A percentile compares a stretch with the other conserved stretches of the same genome.
phyloP scores from a whole-genome alignment of 2,797 vertebrate species.

The Neopelma chrysocephalum region DNA sequence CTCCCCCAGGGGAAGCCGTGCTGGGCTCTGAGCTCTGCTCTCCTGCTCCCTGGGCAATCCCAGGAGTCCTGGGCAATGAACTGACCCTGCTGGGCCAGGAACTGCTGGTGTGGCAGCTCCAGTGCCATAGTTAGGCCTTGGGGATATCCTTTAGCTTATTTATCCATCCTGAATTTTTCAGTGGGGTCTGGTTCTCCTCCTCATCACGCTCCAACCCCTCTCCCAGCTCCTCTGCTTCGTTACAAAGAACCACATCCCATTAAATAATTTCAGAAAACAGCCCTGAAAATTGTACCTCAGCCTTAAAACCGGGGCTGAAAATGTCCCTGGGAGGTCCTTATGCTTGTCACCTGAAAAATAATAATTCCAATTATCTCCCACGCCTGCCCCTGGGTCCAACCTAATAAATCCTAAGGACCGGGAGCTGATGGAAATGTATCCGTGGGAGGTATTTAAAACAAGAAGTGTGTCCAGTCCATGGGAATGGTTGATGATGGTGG shows the following conservation, averaged over 20 bases:
- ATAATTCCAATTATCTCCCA: not conserved
- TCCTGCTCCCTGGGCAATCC: fast-evolving
- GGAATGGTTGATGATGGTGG: not conserved
- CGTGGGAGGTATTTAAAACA: not conserved
- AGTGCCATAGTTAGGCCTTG: not conserved
- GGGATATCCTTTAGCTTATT: not conserved
- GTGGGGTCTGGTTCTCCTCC: not conserved
- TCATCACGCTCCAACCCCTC: not conserved
- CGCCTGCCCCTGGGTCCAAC: not conserved
- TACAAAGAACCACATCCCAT: not conserved
- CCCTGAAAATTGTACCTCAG: not conserved
- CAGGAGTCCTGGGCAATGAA: not conserved
- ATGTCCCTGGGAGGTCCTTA: not conserved
- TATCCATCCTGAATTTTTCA: not conserved
- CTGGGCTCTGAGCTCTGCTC: not conserved
- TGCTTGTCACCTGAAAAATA: not conserved
- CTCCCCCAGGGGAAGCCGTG: not conserved
- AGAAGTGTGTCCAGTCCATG: not conserved
- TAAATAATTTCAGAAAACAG: not conserved
- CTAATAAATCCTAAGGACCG: not conserved
- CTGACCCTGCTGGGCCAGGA: not conserved
- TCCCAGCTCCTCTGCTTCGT: not conserved
- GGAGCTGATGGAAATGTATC: not conserved
- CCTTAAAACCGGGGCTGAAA: not conserved
- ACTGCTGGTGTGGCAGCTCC: not conserved